Evolutionary conservation across 2,113 vertebrate genomes (phyloP).

Genomic region (Pterocles orientalis): DNA sequence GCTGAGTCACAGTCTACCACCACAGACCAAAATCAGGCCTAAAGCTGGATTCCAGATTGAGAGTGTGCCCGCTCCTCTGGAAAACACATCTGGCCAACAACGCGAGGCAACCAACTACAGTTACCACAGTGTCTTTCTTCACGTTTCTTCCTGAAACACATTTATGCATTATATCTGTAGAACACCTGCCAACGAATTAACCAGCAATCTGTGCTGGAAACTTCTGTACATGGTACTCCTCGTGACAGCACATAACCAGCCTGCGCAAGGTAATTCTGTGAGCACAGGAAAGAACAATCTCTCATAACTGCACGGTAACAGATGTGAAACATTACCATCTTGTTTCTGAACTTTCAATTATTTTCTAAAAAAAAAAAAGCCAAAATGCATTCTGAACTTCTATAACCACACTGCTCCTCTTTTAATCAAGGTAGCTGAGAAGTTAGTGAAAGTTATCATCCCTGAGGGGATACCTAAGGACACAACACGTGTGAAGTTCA

Average conservation of each 20-base stretch:
- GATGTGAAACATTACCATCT: not conserved
- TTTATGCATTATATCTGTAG: not conserved
- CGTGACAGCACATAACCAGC: fast-evolving
- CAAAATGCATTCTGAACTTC: not conserved
- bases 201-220: not conserved
- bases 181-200: not conserved
- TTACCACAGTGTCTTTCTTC: not conserved
- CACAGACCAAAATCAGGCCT: not conserved
- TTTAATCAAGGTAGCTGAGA: not conserved
- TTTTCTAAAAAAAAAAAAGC: not conserved
- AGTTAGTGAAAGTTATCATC: not conserved
- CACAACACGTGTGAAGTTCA: not conserved
- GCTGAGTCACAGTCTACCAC: not conserved
- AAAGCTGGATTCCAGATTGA: not conserved
- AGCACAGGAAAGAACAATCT: not conserved
- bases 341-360: not conserved
- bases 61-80: not conserved
- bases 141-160: not conserved
- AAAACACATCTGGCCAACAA: not conserved
- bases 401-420: not conserved
- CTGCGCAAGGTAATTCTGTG: not conserved
- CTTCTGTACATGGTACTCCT: not conserved
- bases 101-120: not conserved
- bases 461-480: not conserved
- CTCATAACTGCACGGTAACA: not conserved